Percentiles rank a stretch among this genome's conserved stretches.
phyloP scores from a whole-genome alignment of 2,113 vertebrate genomes.

The Alectura lathami region DNA sequence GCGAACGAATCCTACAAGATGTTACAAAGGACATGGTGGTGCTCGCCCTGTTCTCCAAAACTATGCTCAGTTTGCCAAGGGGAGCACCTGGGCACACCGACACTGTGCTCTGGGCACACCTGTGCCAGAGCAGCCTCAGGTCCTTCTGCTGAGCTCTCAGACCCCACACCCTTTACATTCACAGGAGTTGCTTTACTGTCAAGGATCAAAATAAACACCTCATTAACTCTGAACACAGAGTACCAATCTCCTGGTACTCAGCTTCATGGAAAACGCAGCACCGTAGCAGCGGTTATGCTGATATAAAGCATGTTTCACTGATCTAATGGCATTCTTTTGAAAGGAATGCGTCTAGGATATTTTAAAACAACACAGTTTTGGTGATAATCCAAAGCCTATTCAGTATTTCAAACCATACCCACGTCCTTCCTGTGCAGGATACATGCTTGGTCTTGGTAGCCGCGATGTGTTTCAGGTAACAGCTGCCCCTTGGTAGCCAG shows the following conservation, averaged over 20 bases:
- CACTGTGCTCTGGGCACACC: neutral
- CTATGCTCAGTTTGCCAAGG: neutral
- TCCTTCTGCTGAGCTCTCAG: neutral
- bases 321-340: neutral
- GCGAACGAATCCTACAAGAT: neutral
- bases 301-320: neutral
- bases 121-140: neutral
- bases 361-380: slow-evolving; percentile 21
- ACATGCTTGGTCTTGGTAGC: neutral
- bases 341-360: neutral
- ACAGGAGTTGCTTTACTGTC: neutral
- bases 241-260: neutral
- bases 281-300: neutral
- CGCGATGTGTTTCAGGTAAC: neutral
- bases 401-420: neutral
- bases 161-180: neutral
- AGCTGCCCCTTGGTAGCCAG: neutral
- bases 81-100: neutral
- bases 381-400: neutral
- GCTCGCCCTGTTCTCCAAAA: neutral
- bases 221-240: neutral
- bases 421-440: neutral
- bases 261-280: neutral
- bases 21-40: accelerated
- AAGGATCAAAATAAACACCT: neutral